These are phyloP conservation scores for Calidris pygmaea DNA, from an alignment of 2,113 vertebrate species.

Conservation along the genomic window DNA sequence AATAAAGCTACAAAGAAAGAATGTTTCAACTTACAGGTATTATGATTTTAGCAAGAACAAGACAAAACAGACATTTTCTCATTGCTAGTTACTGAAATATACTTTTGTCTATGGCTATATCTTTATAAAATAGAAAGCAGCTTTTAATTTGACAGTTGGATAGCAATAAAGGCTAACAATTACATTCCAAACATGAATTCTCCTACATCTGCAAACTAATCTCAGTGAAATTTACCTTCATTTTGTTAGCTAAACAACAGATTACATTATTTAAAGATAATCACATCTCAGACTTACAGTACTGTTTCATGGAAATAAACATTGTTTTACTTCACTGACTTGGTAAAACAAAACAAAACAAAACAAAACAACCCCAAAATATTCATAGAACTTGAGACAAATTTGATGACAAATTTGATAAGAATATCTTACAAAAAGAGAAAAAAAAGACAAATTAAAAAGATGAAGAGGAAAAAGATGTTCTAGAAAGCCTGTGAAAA, in stretches of 20 bases:
- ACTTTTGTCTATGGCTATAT: neutral
- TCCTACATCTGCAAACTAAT: neutral
- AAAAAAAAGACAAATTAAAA: too few relatives aligned
- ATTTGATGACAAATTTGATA: neutral
- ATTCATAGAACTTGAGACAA: neutral
- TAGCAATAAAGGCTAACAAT: neutral
- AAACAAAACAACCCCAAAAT: neutral
- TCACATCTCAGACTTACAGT: neutral
- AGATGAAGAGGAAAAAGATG: neutral
- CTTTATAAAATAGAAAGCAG: neutral
- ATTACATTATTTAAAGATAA: neutral
- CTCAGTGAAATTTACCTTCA: neutral
- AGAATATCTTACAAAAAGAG: neutral
- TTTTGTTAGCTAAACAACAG: neutral
- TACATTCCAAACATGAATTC: neutral
- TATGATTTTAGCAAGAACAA: neutral
- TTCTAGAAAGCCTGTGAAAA: neutral
- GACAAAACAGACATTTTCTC: neutral
- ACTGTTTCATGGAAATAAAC: constrained; percentile 15
- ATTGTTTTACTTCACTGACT: neutral
- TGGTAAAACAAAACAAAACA: neutral
- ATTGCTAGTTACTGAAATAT: neutral
- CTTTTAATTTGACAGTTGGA: neutral
- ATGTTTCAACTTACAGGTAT: neutral
- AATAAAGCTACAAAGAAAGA: neutral